These are phyloP conservation scores for Myotis lucifugus DNA, from an alignment of 2,113 vertebrate species.

Conservation along the genomic window DNA sequence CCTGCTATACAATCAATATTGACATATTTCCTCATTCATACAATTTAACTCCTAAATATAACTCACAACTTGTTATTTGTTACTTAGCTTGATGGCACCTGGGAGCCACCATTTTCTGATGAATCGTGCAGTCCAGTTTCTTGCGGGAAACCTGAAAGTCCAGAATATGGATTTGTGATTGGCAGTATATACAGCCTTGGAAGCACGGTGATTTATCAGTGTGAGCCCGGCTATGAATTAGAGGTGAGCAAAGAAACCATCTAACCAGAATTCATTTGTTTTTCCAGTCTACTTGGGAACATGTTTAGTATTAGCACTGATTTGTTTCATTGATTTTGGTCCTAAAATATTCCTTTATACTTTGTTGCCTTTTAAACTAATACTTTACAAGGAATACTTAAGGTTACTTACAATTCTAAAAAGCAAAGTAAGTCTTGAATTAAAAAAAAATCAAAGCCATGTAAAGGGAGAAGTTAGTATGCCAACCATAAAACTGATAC, in stretches of 20 bases:
- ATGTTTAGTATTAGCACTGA: background rate
- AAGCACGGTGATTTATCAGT: constrained; percentile 89
- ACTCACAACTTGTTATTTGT: background rate
- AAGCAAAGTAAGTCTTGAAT: background rate
- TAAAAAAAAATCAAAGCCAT: background rate
- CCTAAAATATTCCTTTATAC: background rate
- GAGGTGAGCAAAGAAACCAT: constrained; percentile 86
- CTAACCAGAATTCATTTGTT: background rate
- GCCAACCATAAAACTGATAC: too few species aligned
- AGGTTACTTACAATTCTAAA: background rate
- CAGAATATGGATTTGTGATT: constrained; percentile 87
- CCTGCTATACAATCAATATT: background rate
- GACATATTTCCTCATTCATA: background rate
- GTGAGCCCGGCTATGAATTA: constrained; percentile 92
- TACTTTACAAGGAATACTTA: background rate
- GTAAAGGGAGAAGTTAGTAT: background rate
- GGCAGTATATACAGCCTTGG: constrained; percentile 89
- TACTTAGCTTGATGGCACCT: constrained; percentile 88
- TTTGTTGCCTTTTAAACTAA: background rate
- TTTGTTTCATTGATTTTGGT: background rate
- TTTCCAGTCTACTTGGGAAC: background rate
- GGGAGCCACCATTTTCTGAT: constrained; percentile 90
- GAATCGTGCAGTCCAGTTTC: constrained; percentile 89
- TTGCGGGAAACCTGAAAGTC: constrained; percentile 89
- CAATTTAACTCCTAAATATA: background rate